These are phyloP conservation scores for Chelonia mydas DNA, from an alignment of 2,797 vertebrate species.

Conservation along the genomic window DNA sequence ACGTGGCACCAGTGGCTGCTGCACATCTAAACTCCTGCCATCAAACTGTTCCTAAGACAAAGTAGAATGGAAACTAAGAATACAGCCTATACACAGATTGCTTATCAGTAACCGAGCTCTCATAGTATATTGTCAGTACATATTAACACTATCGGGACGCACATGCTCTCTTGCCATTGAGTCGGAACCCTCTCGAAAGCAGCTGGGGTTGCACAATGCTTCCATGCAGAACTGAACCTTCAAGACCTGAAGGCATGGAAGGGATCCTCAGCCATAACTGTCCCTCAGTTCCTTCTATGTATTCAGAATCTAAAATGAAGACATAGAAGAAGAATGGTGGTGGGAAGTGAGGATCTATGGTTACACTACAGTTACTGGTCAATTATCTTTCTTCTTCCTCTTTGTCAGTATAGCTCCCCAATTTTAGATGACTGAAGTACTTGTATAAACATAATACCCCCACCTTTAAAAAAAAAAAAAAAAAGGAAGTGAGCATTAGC, in stretches of 20 bases:
- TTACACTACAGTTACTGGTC: background rate
- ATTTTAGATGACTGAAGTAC: background rate
- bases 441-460: background rate
- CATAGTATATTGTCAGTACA: background rate
- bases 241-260: background rate
- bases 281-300: background rate
- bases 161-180: background rate
- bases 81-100: background rate
- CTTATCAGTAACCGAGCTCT: background rate
- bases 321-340: background rate
- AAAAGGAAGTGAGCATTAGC: background rate
- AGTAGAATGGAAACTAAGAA: background rate
- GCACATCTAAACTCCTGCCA: background rate
- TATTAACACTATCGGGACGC: background rate
- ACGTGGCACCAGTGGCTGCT: background rate
- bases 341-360: background rate
- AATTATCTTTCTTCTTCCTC: background rate
- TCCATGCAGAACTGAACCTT: background rate
- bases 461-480: background rate
- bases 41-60: background rate
- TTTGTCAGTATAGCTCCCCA: background rate
- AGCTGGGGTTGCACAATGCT: background rate
- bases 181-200: background rate
- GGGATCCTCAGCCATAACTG: background rate
- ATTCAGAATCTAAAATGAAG: background rate